Percentiles rank a stretch among this genome's conserved stretches.
Conservation (phyloP, 2,113 vertebrate genomes). For the Hippocampus guttulatus region DNA sequence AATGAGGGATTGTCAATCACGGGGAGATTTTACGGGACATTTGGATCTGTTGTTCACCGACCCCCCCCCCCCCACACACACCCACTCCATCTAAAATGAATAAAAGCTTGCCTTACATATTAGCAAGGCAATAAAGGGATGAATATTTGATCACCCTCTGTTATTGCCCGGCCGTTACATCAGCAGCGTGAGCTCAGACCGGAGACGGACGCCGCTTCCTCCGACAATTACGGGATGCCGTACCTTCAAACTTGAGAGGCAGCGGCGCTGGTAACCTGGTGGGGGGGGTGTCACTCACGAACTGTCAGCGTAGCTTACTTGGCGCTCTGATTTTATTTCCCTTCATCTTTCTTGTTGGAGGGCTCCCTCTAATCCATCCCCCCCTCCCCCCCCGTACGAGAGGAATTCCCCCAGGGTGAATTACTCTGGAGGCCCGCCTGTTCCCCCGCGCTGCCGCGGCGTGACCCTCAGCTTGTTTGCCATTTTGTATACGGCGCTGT, state of each 20-base stretch:
- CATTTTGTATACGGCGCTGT: conserved; percentile 99
- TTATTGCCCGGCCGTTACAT: conserved; percentile 68
- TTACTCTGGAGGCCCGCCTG: conserved; percentile 97
- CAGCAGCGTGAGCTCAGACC: conserved; percentile 52
- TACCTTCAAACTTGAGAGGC: conserved; percentile 16
- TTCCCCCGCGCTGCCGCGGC: conserved; percentile 91
- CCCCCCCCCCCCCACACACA: conserved; percentile 16
- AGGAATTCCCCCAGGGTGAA: conserved; percentile 95
- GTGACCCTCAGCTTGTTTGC: conserved; percentile 99
- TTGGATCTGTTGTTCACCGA: conserved; percentile 47
- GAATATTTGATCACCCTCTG: conserved; percentile 71
- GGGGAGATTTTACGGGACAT: not conserved
- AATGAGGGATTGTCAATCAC: conserved; percentile 51
- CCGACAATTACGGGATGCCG: conserved; percentile 39
- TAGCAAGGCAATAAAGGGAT: conserved; percentile 71
- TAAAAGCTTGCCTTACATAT: conserved; percentile 68
- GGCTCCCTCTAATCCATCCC: conserved; percentile 94
- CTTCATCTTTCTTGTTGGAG: conserved; percentile 81
- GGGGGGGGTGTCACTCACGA: not conserved
- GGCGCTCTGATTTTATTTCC: conserved; percentile 77
- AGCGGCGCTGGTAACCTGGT: not conserved
- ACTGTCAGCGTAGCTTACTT: conserved; percentile 27
- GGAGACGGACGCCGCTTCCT: conserved; percentile 50
- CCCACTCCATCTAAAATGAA: conserved; percentile 57
- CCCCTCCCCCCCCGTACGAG: conserved; percentile 73